Conservation (phyloP, 2,888 invertebrate genomes). For the Caenorhabditis virilis region DNA sequence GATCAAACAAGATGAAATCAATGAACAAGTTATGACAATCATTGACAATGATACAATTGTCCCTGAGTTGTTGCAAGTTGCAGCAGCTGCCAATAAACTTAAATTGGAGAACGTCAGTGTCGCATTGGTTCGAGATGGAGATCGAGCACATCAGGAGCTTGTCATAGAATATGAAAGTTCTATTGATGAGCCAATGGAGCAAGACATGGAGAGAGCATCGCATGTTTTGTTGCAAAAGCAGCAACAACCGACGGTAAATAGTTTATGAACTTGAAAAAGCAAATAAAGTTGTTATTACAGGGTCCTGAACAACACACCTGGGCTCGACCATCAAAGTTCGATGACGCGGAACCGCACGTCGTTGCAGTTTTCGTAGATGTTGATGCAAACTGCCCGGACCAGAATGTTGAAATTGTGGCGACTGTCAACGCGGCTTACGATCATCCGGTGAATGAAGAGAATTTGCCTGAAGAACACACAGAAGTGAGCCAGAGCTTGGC, state of each 20-base stretch:
- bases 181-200: conserved; percentile 28
- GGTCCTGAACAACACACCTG: conserved; percentile 37
- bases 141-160: conserved; percentile 52
- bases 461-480: conserved; percentile 11
- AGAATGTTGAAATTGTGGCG: conserved; percentile 54
- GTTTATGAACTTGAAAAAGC: not conserved
- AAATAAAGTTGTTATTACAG: not conserved
- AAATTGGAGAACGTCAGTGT: conserved; percentile 57
- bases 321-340: conserved; percentile 42
- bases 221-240: conserved; percentile 29
- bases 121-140: conserved; percentile 48
- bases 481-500: conserved; percentile 43
- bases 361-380: conserved; percentile 58
- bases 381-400: conserved; percentile 56
- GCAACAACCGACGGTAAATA: conserved; percentile 7
- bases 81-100: conserved; percentile 55
- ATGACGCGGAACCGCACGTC: conserved; percentile 45
- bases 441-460: conserved; percentile 11
- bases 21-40: conserved; percentile 44
- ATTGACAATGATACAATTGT: conserved; percentile 52
- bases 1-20: conserved; percentile 39
- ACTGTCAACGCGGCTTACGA: conserved; percentile 47
- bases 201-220: conserved; percentile 24
- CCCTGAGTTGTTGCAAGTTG: conserved; percentile 52
- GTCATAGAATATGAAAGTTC: conserved; percentile 57